Conservation (phyloP, 2,797 vertebrate genomes). For the Diceros bicornis region DNA sequence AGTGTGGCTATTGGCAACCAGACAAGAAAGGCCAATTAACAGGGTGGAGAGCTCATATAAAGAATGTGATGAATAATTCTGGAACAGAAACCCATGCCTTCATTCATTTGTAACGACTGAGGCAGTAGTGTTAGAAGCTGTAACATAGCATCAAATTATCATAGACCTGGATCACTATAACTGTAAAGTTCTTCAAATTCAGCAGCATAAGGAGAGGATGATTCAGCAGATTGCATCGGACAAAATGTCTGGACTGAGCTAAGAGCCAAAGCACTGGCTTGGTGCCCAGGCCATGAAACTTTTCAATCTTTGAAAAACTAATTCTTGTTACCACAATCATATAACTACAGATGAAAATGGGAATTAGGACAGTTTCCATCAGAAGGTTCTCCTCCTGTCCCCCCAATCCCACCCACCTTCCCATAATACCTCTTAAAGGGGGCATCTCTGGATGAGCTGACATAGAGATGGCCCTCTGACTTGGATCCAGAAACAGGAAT, state of each 20-base stretch:
- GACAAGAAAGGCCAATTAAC: conserved; percentile 64
- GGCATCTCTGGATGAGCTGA: conserved; percentile 89
- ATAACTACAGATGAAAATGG: neutral
- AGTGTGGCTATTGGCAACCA: conserved; percentile 58
- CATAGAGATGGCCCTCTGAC: conserved; percentile 90
- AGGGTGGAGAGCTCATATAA: neutral
- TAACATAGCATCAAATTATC: neutral
- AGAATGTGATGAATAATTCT: conserved; percentile 47
- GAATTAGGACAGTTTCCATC: neutral
- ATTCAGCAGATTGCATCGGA: neutral
- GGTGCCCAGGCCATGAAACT: neutral
- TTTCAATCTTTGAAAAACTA: neutral
- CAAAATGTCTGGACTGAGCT: neutral
- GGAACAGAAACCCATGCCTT: conserved; percentile 43
- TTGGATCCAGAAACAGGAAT: conserved; percentile 93
- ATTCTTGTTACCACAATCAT: neutral
- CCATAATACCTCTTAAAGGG: conserved; percentile 86
- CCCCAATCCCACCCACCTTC: neutral
- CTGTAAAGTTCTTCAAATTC: neutral
- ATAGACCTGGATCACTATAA: neutral
- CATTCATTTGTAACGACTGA: neutral
- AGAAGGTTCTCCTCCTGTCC: neutral
- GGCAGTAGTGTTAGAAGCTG: neutral
- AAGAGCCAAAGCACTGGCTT: neutral
- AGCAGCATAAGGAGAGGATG: neutral